Conservation (phyloP, 2,797 vertebrate genomes). For the Urocyon cinereoargenteus region DNA sequence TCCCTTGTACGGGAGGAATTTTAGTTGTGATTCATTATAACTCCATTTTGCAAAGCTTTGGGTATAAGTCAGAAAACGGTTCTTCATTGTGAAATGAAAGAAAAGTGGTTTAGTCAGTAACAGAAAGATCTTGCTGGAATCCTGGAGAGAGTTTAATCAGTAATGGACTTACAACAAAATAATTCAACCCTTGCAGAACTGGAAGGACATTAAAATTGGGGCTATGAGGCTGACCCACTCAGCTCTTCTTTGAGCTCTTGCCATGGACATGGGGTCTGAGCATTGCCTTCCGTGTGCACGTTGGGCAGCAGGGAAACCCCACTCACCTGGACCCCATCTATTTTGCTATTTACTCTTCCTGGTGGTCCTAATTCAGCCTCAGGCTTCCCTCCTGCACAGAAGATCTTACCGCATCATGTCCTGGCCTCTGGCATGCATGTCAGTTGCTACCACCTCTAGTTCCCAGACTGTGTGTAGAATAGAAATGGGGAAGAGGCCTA, state of each 20-base stretch:
- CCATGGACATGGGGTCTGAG: neutral
- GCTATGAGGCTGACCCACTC: neutral
- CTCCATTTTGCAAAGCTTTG: neutral
- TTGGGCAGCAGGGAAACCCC: neutral
- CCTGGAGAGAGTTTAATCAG: neutral
- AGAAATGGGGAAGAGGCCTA: neutral
- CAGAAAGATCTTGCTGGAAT: neutral
- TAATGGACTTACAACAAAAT: neutral
- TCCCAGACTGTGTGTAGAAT: neutral
- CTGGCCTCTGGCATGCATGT: neutral
- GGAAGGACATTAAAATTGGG: neutral
- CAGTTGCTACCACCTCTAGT: neutral
- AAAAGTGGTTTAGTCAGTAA: neutral
- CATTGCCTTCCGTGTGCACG: neutral
- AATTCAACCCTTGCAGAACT: neutral
- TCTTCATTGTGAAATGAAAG: neutral
- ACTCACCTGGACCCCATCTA: neutral
- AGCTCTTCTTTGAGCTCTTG: neutral
- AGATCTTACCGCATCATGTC: accelerated
- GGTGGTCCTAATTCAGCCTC: neutral
- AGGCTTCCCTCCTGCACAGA: neutral
- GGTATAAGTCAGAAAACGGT: neutral
- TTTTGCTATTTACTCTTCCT: neutral
- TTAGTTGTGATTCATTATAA: neutral
- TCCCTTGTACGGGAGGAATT: neutral